Evolutionary conservation across 1,140 invertebrate species (phyloP), one percentile per base, ranked within the genome.

Genomic region (Trichonephila inaurata): DNA sequence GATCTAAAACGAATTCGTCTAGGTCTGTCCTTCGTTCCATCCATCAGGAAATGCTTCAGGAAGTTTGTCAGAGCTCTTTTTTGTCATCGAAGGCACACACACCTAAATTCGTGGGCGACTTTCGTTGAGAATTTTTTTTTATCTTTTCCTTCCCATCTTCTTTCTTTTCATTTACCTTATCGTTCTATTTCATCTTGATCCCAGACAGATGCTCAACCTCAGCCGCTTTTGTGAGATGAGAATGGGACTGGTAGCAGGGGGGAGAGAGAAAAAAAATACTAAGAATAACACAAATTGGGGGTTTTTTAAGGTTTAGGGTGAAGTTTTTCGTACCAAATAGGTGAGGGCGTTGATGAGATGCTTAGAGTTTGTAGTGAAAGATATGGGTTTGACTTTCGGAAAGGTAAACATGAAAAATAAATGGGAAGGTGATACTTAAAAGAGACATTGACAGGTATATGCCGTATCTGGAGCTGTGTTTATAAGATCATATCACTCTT

Each of bases 51-150:
- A 24, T 40, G 60, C 58, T 62, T 33, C 28, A 40, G n/a, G 60
- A 62, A 24, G n/a, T 58, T 24, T 60, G 21, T 60, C n/a, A 24
- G 21, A 18, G 82, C 21, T 58, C 8, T 85, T 87, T 86, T 87
- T 87, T 61, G 51, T 28, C 60, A 21, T 61, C 18, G 58, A 62
- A 61, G 60, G 28, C 40, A 83, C 85, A 61, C 85, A 87, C 85
- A 87, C 85, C 85, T 87, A 87, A 64, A 87, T n/a, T 16, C 85
- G 85, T 87, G 85, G 85, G 85, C 58, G 85, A 77, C 12, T 33
- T 7, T 18, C 5, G 3, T 14, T 16, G 10, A 14, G 2, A 14
- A 3, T 6, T 40, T 77, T 40, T 77, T 77, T 40, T 19, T 40
- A 28, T 28, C 28, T 40, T 18, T 40, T 77, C 16, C 28, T 18